These are phyloP conservation scores for Lagorchestes hirsutus DNA, from an alignment of 2,797 vertebrate genomes.

Conservation along the genomic window DNA sequence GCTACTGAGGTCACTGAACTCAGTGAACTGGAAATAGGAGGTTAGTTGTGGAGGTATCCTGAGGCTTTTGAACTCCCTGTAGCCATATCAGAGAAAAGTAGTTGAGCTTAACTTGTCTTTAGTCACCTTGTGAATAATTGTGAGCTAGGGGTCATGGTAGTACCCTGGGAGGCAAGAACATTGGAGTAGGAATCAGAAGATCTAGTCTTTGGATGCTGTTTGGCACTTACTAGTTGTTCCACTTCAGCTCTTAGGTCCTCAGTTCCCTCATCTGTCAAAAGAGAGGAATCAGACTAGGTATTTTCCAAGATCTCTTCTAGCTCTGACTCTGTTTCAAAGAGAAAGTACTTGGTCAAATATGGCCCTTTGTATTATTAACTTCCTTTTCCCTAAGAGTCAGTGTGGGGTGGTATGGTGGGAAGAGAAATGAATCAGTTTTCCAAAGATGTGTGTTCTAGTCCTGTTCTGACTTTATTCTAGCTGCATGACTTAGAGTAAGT, in stretches of 20 bases:
- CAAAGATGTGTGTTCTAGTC: not conserved
- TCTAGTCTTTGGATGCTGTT: not conserved
- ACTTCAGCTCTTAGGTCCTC: not conserved
- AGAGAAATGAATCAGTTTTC: not conserved
- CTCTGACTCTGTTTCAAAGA: not conserved
- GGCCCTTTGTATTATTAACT: not conserved
- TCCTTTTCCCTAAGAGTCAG: not conserved
- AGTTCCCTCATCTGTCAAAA: not conserved
- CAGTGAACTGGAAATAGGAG: not conserved
- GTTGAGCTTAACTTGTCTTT: not conserved
- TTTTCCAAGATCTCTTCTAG: not conserved
- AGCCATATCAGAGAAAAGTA: not conserved
- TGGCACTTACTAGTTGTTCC: not conserved
- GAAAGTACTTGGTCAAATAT: not conserved
- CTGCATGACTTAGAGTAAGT: not conserved
- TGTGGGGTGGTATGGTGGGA: not conserved
- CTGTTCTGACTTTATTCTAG: not conserved
- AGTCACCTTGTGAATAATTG: not conserved
- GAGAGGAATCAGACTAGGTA: not conserved
- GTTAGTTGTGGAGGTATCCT: not conserved
- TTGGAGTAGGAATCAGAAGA: not conserved
- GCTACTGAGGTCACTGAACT: not conserved
- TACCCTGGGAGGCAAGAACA: not conserved
- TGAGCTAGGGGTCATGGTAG: not conserved
- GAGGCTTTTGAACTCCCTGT: not conserved